phyloP scores from a whole-genome alignment of 2,113 vertebrate genomes.

The Vombatus ursinus region DNA sequence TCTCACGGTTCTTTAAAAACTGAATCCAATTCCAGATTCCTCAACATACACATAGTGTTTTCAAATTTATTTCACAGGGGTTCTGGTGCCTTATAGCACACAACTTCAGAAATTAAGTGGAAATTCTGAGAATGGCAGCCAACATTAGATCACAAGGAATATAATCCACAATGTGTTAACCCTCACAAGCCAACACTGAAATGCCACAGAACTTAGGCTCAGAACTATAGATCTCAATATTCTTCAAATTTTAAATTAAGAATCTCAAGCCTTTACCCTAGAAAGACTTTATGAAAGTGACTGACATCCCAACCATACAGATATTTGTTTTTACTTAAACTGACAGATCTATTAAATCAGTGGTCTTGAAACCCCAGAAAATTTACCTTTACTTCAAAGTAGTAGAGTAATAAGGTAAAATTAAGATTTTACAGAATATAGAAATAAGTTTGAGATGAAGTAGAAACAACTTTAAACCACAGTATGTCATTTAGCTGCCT shows the following conservation, averaged over 20 bases:
- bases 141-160: conserved; percentile 57
- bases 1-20: conserved; percentile 39
- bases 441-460: conserved; percentile 15
- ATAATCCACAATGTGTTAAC: conserved; percentile 52
- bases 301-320: neutral
- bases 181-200: conserved; percentile 18
- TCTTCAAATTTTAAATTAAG: neutral
- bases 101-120: conserved; percentile 71
- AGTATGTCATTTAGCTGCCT: neutral
- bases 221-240: neutral
- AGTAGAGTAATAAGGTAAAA: neutral
- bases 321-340: neutral
- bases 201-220: fast-evolving
- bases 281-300: fast-evolving
- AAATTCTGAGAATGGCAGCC: conserved; percentile 72
- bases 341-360: neutral
- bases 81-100: conserved; percentile 36
- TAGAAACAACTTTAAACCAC: neutral
- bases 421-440: neutral
- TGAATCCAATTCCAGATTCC: conserved; percentile 6
- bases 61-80: conserved; percentile 26
- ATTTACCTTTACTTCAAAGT: neutral
- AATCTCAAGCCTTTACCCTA: fast-evolving
- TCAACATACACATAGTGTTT: neutral
- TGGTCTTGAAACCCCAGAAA: neutral